Conservation (phyloP, 2,113 vertebrate genomes). For the Entomyzon cyanotis region DNA sequence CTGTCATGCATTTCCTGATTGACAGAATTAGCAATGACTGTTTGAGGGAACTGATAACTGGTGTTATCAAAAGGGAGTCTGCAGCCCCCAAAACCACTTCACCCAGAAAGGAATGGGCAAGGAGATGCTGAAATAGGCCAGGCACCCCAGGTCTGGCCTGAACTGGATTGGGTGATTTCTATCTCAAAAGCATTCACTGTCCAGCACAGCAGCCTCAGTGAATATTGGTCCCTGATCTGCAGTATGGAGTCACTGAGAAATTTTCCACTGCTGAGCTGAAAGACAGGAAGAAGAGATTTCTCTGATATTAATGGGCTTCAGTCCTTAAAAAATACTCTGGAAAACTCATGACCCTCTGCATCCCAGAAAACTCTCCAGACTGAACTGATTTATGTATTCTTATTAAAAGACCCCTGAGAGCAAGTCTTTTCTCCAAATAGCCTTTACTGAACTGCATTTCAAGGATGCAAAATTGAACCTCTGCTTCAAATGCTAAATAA, state of each 20-base stretch:
- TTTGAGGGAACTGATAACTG: not conserved
- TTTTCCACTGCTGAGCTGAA: not conserved
- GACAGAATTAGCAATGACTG: accelerated
- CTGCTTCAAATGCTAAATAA: not conserved
- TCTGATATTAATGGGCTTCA: not conserved
- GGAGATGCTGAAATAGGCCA: not conserved
- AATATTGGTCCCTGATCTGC: not conserved
- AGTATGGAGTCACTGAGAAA: not conserved
- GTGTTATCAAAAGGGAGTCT: not conserved
- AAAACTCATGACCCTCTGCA: not conserved
- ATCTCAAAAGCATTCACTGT: not conserved
- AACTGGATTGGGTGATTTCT: not conserved
- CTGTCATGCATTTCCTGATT: not conserved
- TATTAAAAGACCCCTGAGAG: not conserved
- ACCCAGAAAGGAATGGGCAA: not conserved
- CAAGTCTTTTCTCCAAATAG: not conserved
- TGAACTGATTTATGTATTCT: not conserved
- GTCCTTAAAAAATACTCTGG: not conserved
- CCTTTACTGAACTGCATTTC: not conserved
- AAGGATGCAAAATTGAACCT: not conserved
- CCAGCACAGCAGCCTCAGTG: not conserved
- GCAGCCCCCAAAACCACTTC: not conserved
- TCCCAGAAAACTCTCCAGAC: not conserved
- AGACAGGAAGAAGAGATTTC: not conserved
- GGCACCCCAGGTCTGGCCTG: not conserved